A percentile compares a stretch with the other conserved stretches of the same genome.
Conservation (phyloP, 1,140 invertebrate species). For the Odontomachus brunneus region DNA sequence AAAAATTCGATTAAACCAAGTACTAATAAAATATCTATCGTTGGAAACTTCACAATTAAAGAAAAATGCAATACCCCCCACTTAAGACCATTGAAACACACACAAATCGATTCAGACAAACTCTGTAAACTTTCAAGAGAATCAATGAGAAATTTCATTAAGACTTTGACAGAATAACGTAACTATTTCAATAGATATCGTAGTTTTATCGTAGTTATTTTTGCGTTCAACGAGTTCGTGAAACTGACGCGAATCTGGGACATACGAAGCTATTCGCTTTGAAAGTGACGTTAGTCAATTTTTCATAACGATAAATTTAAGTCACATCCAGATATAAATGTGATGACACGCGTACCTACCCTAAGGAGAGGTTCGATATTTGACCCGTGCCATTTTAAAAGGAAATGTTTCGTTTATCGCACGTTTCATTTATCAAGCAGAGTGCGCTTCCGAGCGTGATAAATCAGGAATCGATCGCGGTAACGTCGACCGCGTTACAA, state of each 20-base stretch:
- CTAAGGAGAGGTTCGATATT: conserved; percentile 27
- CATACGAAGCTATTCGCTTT: background rate
- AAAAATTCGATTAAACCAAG: conserved; percentile 3
- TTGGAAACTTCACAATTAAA: background rate
- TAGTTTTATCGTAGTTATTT: conserved; percentile 21
- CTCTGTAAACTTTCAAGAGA: background rate
- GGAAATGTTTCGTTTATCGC: conserved; percentile 16
- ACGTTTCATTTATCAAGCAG: background rate
- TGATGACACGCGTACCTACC: background rate
- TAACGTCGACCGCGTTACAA: background rate
- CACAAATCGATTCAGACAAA: background rate
- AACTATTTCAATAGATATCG: conserved; percentile 66
- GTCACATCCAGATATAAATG: conserved; percentile 16
- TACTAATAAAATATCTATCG: background rate
- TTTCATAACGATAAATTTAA: conserved; percentile 36
- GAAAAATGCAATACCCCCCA: background rate
- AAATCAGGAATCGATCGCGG: conserved; percentile 38
- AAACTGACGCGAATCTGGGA: conserved; percentile 1
- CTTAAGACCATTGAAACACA: background rate
- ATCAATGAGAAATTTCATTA: conserved; percentile 63
- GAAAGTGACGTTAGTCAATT: conserved; percentile 4
- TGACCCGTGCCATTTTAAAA: conserved; percentile 13
- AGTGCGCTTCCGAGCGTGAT: background rate
- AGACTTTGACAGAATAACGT: conserved; percentile 32
- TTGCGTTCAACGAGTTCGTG: background rate